Percentiles rank a stretch among this genome's conserved stretches.
These are phyloP conservation scores for Protobothrops flavoviridis DNA, from an alignment of 2,113 vertebrate species.

Conservation along the genomic window DNA sequence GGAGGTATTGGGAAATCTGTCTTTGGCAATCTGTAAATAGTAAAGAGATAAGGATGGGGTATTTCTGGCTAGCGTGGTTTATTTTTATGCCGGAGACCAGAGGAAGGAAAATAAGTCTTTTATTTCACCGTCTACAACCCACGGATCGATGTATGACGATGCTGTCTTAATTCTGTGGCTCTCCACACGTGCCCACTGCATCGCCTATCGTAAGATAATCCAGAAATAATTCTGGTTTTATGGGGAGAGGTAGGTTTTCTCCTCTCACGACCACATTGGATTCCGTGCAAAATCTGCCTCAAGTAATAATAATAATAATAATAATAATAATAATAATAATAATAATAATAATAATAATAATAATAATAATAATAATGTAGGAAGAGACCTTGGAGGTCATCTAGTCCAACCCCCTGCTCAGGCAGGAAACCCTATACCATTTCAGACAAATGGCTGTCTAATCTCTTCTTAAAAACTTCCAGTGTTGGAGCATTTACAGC, in stretches of 20 bases:
- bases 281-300: neutral
- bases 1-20: neutral
- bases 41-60: too few species aligned
- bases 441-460: too few species aligned
- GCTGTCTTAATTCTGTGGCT: neutral
- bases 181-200: neutral
- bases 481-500: too few species aligned
- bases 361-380: rapidly evolving
- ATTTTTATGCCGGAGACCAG: neutral
- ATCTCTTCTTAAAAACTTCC: too few species aligned
- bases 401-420: too few species aligned
- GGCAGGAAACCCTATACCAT: too few species aligned
- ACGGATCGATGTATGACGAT: too few species aligned
- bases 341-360: too few species aligned
- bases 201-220: neutral
- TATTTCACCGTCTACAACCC: neutral
- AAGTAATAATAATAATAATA: rapidly evolving
- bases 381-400: too few species aligned
- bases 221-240: neutral
- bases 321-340: too few species aligned
- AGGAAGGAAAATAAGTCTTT: neutral
- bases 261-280: neutral
- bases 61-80: neutral
- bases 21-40: neutral
- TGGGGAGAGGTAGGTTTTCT: neutral